These are phyloP conservation scores for Gymnoscopelus braueri DNA, from an alignment of 2,797 vertebrate genomes.

Conservation along the genomic window DNA sequence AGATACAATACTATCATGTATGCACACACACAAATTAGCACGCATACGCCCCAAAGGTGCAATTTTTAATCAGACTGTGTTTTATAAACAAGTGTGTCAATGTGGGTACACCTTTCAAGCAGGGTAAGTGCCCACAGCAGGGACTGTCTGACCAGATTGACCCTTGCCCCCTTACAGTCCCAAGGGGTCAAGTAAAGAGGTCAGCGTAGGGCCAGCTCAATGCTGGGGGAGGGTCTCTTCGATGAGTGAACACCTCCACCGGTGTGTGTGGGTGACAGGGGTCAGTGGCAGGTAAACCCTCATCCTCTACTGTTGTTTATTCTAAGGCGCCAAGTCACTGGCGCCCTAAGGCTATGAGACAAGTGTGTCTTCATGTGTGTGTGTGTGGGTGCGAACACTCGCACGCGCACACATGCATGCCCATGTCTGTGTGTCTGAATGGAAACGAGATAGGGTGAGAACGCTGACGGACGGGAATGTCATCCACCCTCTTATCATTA, in stretches of 20 bases:
- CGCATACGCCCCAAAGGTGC: slow-evolving; percentile 22
- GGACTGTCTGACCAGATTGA: slow-evolving; percentile 68
- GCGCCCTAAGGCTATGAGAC: slow-evolving; percentile 40
- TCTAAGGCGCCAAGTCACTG: slow-evolving; percentile 60
- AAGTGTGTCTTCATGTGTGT: slow-evolving; percentile 37
- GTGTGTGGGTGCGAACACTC: slow-evolving; percentile 23
- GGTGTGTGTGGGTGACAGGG: slow-evolving; percentile 26
- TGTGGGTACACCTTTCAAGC: slow-evolving; percentile 49
- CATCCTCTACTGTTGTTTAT: slow-evolving; percentile 66
- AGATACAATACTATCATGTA: slow-evolving; percentile 34
- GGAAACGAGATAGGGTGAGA: slow-evolving; percentile 66
- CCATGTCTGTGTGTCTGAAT: slow-evolving; percentile 28
- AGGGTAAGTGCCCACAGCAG: slow-evolving; percentile 51
- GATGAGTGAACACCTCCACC: slow-evolving; percentile 64
- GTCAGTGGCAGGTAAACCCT: slow-evolving; percentile 75
- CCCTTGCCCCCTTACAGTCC: slow-evolving; percentile 70
- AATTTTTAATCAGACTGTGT: slow-evolving; percentile 45
- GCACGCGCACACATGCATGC: no score
- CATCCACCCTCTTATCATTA: slow-evolving; percentile 76
- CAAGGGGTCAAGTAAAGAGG: slow-evolving; percentile 67
- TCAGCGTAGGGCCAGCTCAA: slow-evolving; percentile 63
- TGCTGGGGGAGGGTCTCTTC: slow-evolving; percentile 48
- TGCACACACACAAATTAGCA: slow-evolving; percentile 24
- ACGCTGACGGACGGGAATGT: slow-evolving; percentile 77
- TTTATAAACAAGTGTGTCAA: slow-evolving; percentile 68